These are phyloP conservation scores for Lissocephala sabroskyi DNA, from an alignment of 2,888 invertebrate species.

Conservation along the genomic window DNA sequence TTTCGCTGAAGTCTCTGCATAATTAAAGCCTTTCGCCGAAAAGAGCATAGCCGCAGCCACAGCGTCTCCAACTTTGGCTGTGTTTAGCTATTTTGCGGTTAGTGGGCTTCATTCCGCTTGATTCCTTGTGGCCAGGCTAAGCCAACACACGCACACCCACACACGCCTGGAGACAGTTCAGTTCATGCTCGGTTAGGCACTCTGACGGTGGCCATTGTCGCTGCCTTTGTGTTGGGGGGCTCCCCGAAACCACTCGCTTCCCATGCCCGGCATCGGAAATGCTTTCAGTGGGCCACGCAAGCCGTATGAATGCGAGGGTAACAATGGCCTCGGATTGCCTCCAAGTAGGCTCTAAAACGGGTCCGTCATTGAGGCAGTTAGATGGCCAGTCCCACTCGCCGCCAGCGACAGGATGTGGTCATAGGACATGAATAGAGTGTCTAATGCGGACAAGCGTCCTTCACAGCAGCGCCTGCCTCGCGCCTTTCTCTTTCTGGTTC, in stretches of 20 bases:
- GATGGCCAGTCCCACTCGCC: conserved; percentile 19
- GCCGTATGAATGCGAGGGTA: conserved; percentile 41
- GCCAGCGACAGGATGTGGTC: conserved; percentile 58
- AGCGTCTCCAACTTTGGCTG: conserved; percentile 30
- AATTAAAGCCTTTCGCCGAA: too few relatives aligned
- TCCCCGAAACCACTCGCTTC: too few relatives aligned
- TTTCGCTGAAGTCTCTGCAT: too few relatives aligned
- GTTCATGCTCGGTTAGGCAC: conserved; percentile 48
- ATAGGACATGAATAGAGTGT: conserved; percentile 46
- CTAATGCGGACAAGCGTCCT: conserved; percentile 33
- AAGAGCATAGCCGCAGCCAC: too few relatives aligned
- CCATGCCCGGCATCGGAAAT: conserved; percentile 43
- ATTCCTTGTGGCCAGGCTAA: conserved; percentile 40
- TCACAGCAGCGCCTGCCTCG: too few relatives aligned
- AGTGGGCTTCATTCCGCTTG: conserved; percentile 53
- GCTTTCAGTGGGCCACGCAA: conserved; percentile 30
- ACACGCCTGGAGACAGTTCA: conserved; percentile 23
- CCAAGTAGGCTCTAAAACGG: conserved; percentile 32
- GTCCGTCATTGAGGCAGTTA: conserved; percentile 12
- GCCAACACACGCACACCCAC: conserved; percentile 9
- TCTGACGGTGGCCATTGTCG: conserved; percentile 18
- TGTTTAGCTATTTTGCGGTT: conserved; percentile 27
- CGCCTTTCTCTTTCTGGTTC: too few relatives aligned
- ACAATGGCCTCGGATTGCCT: conserved; percentile 25
- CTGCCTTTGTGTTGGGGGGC: too few relatives aligned